Base-by-base conservation (phyloP, 2,888 invertebrate genomes). In the Cheilosia vernalis region DNA sequence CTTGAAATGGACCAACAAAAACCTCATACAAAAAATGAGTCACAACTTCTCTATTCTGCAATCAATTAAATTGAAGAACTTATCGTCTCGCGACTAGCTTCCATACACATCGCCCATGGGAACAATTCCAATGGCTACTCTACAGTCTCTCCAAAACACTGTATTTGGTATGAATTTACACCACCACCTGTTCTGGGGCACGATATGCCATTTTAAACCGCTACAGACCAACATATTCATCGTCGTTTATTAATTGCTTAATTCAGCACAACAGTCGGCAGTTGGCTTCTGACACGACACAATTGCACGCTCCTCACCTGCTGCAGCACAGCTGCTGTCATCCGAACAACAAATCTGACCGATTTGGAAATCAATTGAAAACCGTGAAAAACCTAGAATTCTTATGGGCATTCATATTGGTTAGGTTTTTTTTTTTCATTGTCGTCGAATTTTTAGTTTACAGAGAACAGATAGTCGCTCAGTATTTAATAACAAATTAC, bases 91-190 rank as follows among this genome's bases (percentile, higher is more conserved):
- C 60, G 66, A 77, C 72, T n/a, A 77, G 27, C 64, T 86, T 82
- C 86, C 82, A 86, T 82, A 86, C 63, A 77, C n/a, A 86, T 77
- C 77, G 78, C 82, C 86, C 77, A 72, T 86, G 86, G 82, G 86
- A 86, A 86, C 77, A 72, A 86, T 76, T 58, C 40, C 60, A 76
- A 60, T 63, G 37, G 44, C 44, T 69, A 73, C 69, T 58, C 61
- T 21, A 4, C 13, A 37, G 37, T 13, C 37, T 37, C 10, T 13
- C 37, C 37, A 60, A 73, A 76, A 77, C 27, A 61, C 66, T 51
- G 19, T 85, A 76, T 60, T 64, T 84, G 80, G 85, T 58, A 67
- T 67, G 56, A 81, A 49, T 77, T 72, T 70, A 67, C 70, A 60
- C 76, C 66, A 51, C 30, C 79, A 73, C 72, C 56, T 56, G 61